phyloP scores from a whole-genome alignment of 92 coral and sea anemone species.

The Muricea muricata region DNA sequence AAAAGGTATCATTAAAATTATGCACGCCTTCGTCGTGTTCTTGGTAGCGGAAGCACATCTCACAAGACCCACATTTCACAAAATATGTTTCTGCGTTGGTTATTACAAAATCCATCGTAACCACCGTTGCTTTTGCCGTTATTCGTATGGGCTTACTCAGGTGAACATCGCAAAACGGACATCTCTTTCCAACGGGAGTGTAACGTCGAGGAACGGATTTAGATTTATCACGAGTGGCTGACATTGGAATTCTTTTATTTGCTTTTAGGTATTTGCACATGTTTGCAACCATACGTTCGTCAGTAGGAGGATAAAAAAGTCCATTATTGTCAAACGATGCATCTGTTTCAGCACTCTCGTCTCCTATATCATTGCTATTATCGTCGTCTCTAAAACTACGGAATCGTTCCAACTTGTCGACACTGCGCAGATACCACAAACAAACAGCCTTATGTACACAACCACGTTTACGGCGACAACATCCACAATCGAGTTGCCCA shows the following conservation, averaged over 20 bases:
- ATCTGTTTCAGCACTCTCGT: background rate
- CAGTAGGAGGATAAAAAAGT: constrained; percentile 54
- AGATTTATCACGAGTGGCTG: background rate
- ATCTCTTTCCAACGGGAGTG: background rate
- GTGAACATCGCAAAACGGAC: background rate
- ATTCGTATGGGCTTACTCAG: background rate
- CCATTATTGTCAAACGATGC: background rate
- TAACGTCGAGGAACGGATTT: constrained; percentile 23
- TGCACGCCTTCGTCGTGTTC: constrained; percentile 32
- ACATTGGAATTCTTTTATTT: constrained; percentile 14
- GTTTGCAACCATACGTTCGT: constrained; percentile 11
- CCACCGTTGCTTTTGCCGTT: background rate
- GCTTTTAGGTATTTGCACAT: constrained; percentile 64
- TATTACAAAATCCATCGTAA: constrained; percentile 36
- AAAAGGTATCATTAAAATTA: constrained; percentile 52
- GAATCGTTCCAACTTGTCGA: background rate
- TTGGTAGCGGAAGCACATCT: constrained; percentile 60
- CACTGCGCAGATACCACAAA: constrained; percentile 49
- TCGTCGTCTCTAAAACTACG: background rate
- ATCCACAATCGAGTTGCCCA: constrained; percentile 58
- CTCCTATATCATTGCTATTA: too few relatives aligned
- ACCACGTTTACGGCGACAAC: constrained; percentile 53
- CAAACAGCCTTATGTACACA: constrained; percentile 57
- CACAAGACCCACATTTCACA: constrained; percentile 40
- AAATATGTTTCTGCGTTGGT: constrained; percentile 53